These are phyloP conservation scores for Tautogolabrus adspersus DNA, from an alignment of 2,113 vertebrate genomes.

Conservation along the genomic window DNA sequence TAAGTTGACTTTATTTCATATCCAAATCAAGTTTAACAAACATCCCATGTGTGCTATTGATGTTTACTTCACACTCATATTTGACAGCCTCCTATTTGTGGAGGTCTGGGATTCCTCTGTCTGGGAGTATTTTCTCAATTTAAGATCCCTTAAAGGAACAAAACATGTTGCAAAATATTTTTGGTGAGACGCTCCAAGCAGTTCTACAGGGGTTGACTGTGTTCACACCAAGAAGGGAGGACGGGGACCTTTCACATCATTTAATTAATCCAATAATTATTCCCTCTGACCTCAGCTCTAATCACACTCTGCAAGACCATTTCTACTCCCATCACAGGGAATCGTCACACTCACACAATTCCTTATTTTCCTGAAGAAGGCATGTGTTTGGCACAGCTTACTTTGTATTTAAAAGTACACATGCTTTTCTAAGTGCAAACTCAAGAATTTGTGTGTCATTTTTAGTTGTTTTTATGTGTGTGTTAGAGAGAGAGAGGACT, in stretches of 20 bases:
- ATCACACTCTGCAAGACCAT: constrained; percentile 23
- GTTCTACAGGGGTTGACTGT: constrained; percentile 4
- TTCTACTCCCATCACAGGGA: constrained; percentile 27
- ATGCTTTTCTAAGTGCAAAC: constrained; percentile 23
- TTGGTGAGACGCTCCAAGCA: constrained; percentile 7
- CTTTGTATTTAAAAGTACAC: constrained; percentile 29
- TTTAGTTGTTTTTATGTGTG: not conserved
- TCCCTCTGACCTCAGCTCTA: constrained; percentile 29
- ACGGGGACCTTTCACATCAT: constrained; percentile 19
- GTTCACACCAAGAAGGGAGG: constrained; percentile 32
- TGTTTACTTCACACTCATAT: constrained; percentile 25
- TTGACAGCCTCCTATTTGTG: constrained; percentile 14
- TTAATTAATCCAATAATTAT: constrained; percentile 53
- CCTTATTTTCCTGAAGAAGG: constrained; percentile 34
- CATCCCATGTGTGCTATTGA: constrained; percentile 14
- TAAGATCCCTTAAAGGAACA: not conserved
- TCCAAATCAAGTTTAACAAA: constrained; percentile 11
- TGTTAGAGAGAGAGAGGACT: constrained; percentile 54
- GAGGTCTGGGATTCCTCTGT: constrained; percentile 30
- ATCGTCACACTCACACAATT: constrained; percentile 28
- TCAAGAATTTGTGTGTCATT: constrained; percentile 18
- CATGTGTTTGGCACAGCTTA: constrained; percentile 50
- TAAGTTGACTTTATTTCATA: constrained; percentile 34
- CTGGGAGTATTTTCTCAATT: constrained; percentile 36
- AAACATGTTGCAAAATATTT: constrained; percentile 39